phyloP scores from a whole-genome alignment of 2,113 vertebrate genomes.

The Rhinolophus sinicus region DNA sequence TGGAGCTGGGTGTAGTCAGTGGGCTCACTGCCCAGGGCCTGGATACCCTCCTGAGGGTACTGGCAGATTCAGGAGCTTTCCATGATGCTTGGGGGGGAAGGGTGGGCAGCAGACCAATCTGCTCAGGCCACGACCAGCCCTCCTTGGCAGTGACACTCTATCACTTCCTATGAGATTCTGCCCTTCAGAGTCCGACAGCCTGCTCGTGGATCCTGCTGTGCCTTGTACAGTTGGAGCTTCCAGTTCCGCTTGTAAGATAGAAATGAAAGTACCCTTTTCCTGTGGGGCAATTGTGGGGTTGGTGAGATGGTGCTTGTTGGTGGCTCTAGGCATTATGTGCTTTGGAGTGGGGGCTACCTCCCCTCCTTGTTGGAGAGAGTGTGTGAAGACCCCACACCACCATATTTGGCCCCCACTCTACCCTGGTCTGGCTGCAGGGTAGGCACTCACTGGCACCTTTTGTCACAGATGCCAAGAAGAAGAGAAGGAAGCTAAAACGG shows the following conservation, averaged over 20 bases:
- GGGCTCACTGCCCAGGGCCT: not conserved
- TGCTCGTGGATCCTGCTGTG: not conserved
- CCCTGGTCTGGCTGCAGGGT: not conserved
- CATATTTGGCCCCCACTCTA: not conserved
- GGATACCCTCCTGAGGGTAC: not conserved
- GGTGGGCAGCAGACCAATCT: not conserved
- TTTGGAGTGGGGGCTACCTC: not conserved
- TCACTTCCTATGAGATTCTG: not conserved
- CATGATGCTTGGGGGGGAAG: too few species aligned
- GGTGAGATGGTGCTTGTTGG: not conserved
- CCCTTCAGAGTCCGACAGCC: not conserved
- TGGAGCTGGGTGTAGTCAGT: not conserved
- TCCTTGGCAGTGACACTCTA: fast-evolving
- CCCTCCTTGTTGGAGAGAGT: not conserved
- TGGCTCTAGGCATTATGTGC: not conserved
- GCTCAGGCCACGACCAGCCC: not conserved
- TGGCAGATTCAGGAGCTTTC: not conserved
- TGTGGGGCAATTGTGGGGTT: not conserved
- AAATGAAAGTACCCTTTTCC: not conserved
- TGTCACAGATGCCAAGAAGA: constrained; percentile 65
- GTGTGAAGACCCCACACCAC: not conserved
- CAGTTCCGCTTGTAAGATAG: not conserved
- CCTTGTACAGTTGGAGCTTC: not conserved
- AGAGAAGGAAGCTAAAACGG: constrained; percentile 13
- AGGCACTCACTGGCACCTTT: not conserved